Evolutionary conservation across 2,888 invertebrate genomes (phyloP).

Genomic region (Dexiosoma caninum): DNA sequence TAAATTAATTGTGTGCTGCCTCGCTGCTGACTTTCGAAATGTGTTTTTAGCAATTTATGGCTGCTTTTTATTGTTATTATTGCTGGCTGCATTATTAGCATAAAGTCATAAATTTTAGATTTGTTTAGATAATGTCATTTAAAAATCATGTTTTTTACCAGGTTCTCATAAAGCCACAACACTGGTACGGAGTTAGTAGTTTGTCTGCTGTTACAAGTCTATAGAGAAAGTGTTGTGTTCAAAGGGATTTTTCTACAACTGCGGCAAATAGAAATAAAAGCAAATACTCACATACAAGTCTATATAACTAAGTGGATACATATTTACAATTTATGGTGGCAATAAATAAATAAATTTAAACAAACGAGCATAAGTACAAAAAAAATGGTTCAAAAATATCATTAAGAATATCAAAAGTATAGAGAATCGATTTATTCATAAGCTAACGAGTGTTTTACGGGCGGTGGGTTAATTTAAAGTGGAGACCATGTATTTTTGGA

Average conservation of each 20-base stretch:
- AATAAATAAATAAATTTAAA: background rate
- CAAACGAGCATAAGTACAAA: too few relatives aligned
- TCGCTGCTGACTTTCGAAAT: background rate
- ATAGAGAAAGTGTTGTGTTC: slow-evolving; percentile 2
- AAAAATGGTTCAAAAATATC: background rate
- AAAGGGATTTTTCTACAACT: slow-evolving; percentile 23
- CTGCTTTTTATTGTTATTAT: background rate
- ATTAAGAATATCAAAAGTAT: background rate
- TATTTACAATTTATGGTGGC: background rate
- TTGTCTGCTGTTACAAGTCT: slow-evolving; percentile 9
- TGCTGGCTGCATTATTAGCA: slow-evolving; percentile 1
- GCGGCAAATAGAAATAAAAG: slow-evolving; percentile 4
- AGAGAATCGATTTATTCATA: too few relatives aligned
- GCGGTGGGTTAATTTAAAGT: too few relatives aligned
- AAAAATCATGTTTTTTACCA: slow-evolving; percentile 63
- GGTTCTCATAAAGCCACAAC: slow-evolving; percentile 35
- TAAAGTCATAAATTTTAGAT: slow-evolving; percentile 59
- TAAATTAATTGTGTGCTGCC: slow-evolving; percentile 17
- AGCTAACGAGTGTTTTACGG: too few relatives aligned
- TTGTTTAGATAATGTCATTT: slow-evolving; percentile 63
- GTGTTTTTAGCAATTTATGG: slow-evolving; percentile 24
- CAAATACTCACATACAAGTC: background rate
- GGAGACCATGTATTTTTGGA: too few relatives aligned
- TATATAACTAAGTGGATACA: background rate
- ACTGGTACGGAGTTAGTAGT: background rate